A percentile compares a stretch with the other conserved stretches of the same genome.
These are phyloP conservation scores for Electrona antarctica DNA, from an alignment of 2,113 vertebrate species.

Conservation along the genomic window DNA sequence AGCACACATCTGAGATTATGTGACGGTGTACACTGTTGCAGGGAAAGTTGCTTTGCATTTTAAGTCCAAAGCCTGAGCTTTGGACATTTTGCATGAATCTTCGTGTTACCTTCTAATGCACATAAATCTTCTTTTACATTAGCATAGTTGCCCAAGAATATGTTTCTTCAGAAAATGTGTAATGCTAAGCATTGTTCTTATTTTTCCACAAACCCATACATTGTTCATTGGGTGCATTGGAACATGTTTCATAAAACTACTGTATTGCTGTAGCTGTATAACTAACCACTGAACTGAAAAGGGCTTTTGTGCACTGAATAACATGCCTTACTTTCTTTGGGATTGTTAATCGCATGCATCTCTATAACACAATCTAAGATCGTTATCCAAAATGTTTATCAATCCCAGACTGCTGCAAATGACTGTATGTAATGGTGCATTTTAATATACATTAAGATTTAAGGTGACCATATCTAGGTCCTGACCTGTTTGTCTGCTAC, in stretches of 20 bases:
- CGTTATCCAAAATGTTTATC: constrained; percentile 18
- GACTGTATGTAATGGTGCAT: constrained; percentile 21
- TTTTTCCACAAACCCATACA: constrained; percentile 11
- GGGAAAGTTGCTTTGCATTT: constrained; percentile 14
- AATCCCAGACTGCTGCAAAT: neutral
- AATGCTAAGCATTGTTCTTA: neutral
- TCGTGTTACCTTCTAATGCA: constrained; percentile 6
- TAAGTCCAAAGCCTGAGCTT: neutral
- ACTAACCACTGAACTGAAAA: constrained; percentile 51
- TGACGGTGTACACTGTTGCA: neutral
- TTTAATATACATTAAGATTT: constrained; percentile 18
- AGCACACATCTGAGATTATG: neutral
- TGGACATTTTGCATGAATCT: neutral
- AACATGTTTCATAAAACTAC: constrained; percentile 36
- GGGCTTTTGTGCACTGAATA: constrained; percentile 55
- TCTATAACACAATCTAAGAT: constrained; percentile 17
- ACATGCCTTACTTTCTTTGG: constrained; percentile 1
- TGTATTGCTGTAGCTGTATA: constrained; percentile 36
- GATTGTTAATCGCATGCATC: constrained; percentile 18
- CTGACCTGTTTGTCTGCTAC: constrained; percentile 23
- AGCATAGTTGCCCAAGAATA: neutral
- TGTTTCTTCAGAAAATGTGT: neutral
- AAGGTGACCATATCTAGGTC: constrained; percentile 16
- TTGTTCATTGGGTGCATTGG: neutral
- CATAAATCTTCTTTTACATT: neutral